Conservation (phyloP, 2,797 vertebrate species). For the Melanogrammus aeglefinus region DNA sequence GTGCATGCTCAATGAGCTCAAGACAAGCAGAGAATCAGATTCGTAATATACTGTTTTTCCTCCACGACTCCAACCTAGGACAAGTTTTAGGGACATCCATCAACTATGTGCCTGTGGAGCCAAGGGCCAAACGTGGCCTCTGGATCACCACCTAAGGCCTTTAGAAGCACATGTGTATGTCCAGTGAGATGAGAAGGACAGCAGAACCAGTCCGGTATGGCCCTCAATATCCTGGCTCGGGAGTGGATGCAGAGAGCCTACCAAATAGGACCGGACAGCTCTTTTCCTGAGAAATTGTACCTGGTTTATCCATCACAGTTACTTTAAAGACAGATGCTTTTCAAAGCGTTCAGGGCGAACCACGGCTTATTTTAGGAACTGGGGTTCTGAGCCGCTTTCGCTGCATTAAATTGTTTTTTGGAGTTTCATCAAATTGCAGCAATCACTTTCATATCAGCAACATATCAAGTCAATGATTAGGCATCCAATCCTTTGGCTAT, state of each 20-base stretch:
- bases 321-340: background rate
- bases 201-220: background rate
- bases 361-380: background rate
- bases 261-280: background rate
- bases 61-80: background rate
- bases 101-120: constrained; percentile 7
- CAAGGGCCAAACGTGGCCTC: background rate
- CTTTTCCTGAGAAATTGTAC: background rate
- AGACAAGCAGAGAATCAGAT: background rate
- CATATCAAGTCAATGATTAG: background rate
- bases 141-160: background rate
- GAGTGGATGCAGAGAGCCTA: constrained; percentile 26
- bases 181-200: background rate
- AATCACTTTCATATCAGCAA: background rate
- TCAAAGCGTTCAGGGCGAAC: background rate
- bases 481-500: background rate
- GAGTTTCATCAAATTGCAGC: background rate
- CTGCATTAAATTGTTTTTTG: background rate
- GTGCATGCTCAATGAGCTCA: background rate
- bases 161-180: background rate
- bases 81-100: constrained; percentile 22
- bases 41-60: background rate
- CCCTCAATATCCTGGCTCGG: constrained; percentile 11
- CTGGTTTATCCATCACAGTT: constrained; percentile 1
- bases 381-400: background rate